These are phyloP conservation scores for Miichthys miiuy DNA, from an alignment of 2,797 vertebrate genomes.

Conservation along the genomic window DNA sequence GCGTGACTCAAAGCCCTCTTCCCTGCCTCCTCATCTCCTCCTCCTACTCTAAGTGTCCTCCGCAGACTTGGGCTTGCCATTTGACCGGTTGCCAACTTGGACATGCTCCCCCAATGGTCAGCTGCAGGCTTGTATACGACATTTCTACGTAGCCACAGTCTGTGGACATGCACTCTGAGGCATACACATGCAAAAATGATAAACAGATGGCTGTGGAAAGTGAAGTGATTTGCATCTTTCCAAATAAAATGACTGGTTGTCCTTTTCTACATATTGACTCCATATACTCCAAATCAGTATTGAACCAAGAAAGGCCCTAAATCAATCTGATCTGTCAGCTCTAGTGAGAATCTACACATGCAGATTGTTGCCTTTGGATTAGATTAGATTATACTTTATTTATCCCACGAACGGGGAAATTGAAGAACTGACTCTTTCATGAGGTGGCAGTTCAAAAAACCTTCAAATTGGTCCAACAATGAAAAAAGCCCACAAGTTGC, in stretches of 20 bases:
- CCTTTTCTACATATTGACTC: slow-evolving; percentile 31
- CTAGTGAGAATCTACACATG: slow-evolving; percentile 53
- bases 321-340: slow-evolving; percentile 39
- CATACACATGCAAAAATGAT: slow-evolving; percentile 48
- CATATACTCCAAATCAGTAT: slow-evolving; percentile 26
- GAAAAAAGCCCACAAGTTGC: slow-evolving; percentile 46
- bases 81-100: slow-evolving; percentile 63
- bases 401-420: slow-evolving; percentile 28
- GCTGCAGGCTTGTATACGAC: slow-evolving; percentile 41
- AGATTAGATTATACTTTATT: too few relatives aligned
- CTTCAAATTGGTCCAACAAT: slow-evolving; percentile 64
- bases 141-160: slow-evolving; percentile 59
- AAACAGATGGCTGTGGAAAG: slow-evolving; percentile 54
- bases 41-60: slow-evolving; percentile 62
- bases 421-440: slow-evolving; percentile 72
- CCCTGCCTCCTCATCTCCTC: slow-evolving; percentile 56
- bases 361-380: slow-evolving; percentile 65
- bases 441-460: slow-evolving; percentile 49
- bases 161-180: slow-evolving; percentile 44
- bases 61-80: slow-evolving; percentile 59
- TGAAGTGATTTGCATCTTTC: slow-evolving; percentile 37
- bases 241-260: slow-evolving; percentile 26
- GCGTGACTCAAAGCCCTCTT: slow-evolving; percentile 64
- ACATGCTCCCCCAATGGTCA: slow-evolving; percentile 53
- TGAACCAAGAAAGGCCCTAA: slow-evolving; percentile 23